These are phyloP conservation scores for Pomacea maculata DNA, from an alignment of 1,140 invertebrate species.

Conservation along the genomic window DNA sequence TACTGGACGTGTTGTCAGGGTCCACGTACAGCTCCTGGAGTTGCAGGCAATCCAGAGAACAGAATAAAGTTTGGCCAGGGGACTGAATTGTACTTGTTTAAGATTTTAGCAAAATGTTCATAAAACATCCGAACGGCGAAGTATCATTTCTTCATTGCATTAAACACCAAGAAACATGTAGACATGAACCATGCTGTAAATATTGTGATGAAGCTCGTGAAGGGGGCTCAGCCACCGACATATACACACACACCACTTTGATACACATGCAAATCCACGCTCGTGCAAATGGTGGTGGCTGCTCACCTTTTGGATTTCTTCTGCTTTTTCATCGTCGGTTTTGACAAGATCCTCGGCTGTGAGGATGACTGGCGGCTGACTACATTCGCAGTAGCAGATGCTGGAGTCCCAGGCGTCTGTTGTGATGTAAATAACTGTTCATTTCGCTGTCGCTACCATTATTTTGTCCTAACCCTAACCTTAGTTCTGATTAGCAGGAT, in stretches of 20 bases:
- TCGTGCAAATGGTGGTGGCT: not conserved
- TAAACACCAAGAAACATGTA: too few species aligned
- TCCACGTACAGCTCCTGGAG: slow-evolving; percentile 31
- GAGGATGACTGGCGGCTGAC: slow-evolving; percentile 26
- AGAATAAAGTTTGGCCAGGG: too few species aligned
- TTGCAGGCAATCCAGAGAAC: too few species aligned
- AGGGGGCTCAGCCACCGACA: not conserved
- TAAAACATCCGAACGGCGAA: too few species aligned
- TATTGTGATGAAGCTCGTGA: not conserved
- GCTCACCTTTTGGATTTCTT: slow-evolving; percentile 19
- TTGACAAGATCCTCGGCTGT: slow-evolving; percentile 20
- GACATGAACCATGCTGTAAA: not conserved
- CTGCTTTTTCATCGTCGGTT: slow-evolving; percentile 27
- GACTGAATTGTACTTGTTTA: too few species aligned
- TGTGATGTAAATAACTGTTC: not conserved
- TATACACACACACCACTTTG: not conserved
- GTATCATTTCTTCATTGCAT: too few species aligned
- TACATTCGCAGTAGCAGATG: slow-evolving; percentile 35
- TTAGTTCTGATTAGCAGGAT: not conserved
- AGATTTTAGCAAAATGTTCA: too few species aligned
- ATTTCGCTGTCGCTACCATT: not conserved
- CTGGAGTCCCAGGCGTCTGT: slow-evolving; percentile 13
- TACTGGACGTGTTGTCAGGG: slow-evolving; percentile 32
- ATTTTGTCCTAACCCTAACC: not conserved
- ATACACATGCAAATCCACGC: not conserved